phyloP scores from a whole-genome alignment of 1,140 invertebrate genomes.

The Macrotrachela quadricornifera region DNA sequence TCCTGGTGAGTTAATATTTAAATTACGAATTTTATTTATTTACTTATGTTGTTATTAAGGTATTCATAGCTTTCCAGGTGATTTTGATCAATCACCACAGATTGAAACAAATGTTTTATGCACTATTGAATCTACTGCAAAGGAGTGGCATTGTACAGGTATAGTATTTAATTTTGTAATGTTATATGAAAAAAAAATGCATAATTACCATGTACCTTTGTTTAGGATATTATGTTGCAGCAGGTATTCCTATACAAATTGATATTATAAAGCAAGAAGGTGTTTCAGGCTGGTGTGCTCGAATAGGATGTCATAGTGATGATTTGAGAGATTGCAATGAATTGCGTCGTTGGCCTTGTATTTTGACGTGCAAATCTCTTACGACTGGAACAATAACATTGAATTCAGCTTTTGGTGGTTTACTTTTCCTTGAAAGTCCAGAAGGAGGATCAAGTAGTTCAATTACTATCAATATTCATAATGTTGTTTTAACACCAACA shows the following conservation, averaged over 20 bases:
- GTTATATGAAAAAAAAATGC: too few relatives aligned
- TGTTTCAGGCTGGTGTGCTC: background rate
- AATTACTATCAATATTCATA: background rate
- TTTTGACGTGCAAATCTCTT: background rate
- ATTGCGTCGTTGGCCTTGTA: background rate
- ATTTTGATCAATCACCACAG: background rate
- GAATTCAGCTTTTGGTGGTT: background rate
- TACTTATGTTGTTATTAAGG: background rate
- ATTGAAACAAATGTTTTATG: background rate
- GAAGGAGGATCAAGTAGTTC: background rate
- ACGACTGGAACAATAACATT: background rate
- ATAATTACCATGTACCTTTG: too few relatives aligned
- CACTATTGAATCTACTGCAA: background rate
- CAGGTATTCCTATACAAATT: background rate
- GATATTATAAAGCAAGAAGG: background rate
- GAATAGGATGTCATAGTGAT: conserved; percentile 4
- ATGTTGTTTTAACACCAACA: conserved; percentile 1
- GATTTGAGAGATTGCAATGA: background rate
- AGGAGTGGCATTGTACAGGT: conserved; percentile 1
- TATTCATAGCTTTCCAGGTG: conserved; percentile 2
- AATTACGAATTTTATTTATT: too few relatives aligned
- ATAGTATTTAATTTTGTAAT: too few relatives aligned
- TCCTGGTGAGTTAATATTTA: background rate
- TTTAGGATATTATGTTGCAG: background rate
- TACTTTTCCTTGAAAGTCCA: conserved; percentile 1